Evolutionary conservation across 2,888 invertebrate species (phyloP), one percentile per base, ranked within the genome.

Genomic region (Protophormia terraenovae): DNA sequence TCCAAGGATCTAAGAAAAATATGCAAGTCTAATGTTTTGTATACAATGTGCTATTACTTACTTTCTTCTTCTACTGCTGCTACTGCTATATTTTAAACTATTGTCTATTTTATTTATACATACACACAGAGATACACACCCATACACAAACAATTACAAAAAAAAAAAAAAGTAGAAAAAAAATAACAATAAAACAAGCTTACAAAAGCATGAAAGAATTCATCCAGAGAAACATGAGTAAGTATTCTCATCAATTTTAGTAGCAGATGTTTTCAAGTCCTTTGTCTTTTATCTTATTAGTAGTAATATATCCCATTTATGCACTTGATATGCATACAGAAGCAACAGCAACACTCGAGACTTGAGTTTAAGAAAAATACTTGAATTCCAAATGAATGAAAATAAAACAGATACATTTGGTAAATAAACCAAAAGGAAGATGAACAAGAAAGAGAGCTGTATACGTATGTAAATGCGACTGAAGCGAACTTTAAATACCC

Each of bases 221-320:
- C 14, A 22, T 53, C 29, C 29, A 27, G 29, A 55, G 27, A 69
- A 79, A 84, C 24, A 71, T 73, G 64, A 77, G 24, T 77, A 84
- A 77, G 77, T 73, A 77, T 53, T 66, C 72, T 69, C 84, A 80
- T 84, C 76, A 80, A 80, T 80, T 75, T 81, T 62, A 53, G 67
- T 16, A 77, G 76, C 84, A 84, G 80, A 66, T 84, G 84, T 77
- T 84, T 72, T 53, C 76, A 72, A 80, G 76, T 80, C 71, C 69
- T 77, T 76, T 81, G 72, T 67, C 77, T 77, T 78, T 62, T 69
- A 78, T 81, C 78, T 73, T 72, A 81, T 85, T 84, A 77, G 72
- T n/a, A 77, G 84, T 81, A 85, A 85, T 78, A 69, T 78, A 69
- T 78, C 35, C 73, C 69, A 78, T 81, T 81, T 81, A 72, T 79